These are phyloP conservation scores for Liolophura sinensis DNA, from an alignment of 1,140 invertebrate genomes.

Conservation along the genomic window DNA sequence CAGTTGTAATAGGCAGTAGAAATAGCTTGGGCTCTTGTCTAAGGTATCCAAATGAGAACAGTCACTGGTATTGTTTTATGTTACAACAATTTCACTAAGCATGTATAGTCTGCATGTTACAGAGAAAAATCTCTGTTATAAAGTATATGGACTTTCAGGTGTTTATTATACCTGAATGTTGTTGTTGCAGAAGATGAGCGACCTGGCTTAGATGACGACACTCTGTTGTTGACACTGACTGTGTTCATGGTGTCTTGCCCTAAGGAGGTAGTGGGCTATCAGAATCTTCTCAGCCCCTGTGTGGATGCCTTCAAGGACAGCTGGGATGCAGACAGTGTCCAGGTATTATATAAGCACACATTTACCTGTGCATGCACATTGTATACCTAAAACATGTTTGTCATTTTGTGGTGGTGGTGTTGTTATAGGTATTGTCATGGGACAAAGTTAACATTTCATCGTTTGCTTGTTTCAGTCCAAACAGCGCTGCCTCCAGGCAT, in stretches of 20 bases:
- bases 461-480: slow-evolving; percentile 63
- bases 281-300: slow-evolving; percentile 86
- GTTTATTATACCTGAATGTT: slow-evolving; percentile 5
- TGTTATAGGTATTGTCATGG: not conserved
- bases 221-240: slow-evolving; percentile 82
- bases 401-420: not conserved
- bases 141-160: not conserved
- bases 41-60: too few relatives aligned
- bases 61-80: too few relatives aligned
- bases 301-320: slow-evolving; percentile 91
- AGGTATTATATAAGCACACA: slow-evolving; percentile 65
- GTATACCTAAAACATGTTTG: too few relatives aligned
- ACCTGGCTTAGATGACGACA: slow-evolving; percentile 74
- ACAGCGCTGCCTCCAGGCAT: slow-evolving; percentile 77
- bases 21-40: too few relatives aligned
- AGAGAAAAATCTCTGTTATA: too few relatives aligned
- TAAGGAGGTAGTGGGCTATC: slow-evolving; percentile 72
- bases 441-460: not conserved
- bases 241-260: slow-evolving; percentile 85
- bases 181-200: slow-evolving; percentile 68
- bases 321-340: slow-evolving; percentile 74
- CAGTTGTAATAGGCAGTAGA: too few relatives aligned
- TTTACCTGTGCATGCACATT: too few relatives aligned
- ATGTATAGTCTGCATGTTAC: too few relatives aligned
- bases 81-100: too few relatives aligned